These are phyloP conservation scores for Acanthosoma haemorrhoidale DNA, from an alignment of 2,888 invertebrate species.

Conservation along the genomic window DNA sequence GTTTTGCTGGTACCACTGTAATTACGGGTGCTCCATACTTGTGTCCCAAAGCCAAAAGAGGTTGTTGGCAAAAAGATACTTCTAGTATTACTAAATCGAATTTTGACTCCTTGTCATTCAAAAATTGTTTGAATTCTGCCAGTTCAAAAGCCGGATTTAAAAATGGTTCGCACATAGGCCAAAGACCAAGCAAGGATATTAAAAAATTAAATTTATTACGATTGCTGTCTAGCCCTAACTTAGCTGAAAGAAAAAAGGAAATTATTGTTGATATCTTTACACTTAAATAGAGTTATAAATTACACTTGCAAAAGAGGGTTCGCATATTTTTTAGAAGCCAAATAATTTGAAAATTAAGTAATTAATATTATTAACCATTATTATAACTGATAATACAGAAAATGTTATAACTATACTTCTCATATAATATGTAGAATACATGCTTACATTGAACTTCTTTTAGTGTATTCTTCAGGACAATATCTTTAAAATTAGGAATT, in stretches of 20 bases:
- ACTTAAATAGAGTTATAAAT: too few species aligned
- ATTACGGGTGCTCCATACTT: constrained; percentile 35
- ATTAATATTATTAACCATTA: too few species aligned
- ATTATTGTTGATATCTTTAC: too few species aligned
- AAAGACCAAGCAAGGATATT: background rate
- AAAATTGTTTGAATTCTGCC: constrained; percentile 16
- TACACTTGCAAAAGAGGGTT: too few species aligned
- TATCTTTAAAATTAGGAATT: background rate
- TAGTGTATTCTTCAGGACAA: background rate
- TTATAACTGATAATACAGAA: too few species aligned
- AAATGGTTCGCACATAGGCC: background rate
- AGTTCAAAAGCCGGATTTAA: background rate
- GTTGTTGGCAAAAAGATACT: constrained; percentile 32
- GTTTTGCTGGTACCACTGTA: background rate
- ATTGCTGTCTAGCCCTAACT: too few species aligned
- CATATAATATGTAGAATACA: too few species aligned
- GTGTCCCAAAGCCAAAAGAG: constrained; percentile 29
- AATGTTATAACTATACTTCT: too few species aligned
- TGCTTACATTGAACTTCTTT: background rate
- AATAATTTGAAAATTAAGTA: too few species aligned
- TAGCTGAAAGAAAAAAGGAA: too few species aligned
- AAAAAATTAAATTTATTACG: too few species aligned
- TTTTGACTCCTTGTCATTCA: constrained; percentile 6
- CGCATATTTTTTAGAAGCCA: too few species aligned
- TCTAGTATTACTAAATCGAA: constrained; percentile 33